Percentiles rank a stretch among this genome's conserved stretches.
phyloP scores from a whole-genome alignment of 2,113 vertebrate genomes.

The Circaetus cinerascens region DNA sequence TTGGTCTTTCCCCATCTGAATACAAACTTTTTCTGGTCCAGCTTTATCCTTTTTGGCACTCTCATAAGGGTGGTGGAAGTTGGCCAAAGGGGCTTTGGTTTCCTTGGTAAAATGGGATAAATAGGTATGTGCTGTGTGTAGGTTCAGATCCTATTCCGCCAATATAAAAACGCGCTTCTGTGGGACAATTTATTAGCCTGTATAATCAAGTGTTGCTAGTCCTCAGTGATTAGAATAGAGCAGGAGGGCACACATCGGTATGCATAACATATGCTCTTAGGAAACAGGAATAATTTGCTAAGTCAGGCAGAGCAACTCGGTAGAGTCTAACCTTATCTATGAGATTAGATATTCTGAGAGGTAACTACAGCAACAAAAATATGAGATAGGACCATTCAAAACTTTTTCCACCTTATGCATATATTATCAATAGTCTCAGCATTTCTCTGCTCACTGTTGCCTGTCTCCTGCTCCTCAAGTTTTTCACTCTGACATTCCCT shows the following conservation, averaged over 20 bases:
- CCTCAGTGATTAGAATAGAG: neutral
- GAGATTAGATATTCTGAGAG: neutral
- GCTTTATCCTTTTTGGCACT: neutral
- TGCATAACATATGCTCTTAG: fast-evolving
- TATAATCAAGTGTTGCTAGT: neutral
- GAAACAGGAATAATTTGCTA: neutral
- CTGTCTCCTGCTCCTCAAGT: neutral
- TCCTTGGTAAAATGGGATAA: neutral
- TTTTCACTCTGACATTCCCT: neutral
- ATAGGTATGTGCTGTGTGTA: neutral
- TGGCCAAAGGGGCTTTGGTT: neutral
- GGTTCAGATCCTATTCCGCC: neutral
- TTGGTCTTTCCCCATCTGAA: neutral
- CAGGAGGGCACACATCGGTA: neutral
- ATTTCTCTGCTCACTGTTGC: neutral
- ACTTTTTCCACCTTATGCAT: neutral
- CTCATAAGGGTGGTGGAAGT: neutral
- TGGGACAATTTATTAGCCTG: neutral
- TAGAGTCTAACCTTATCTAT: neutral
- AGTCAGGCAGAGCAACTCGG: neutral
- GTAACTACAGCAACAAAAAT: neutral
- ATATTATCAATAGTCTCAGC: neutral
- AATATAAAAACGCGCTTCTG: neutral
- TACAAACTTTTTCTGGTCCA: neutral
- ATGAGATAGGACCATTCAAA: neutral